A percentile compares a stretch with the other conserved stretches of the same genome.
These are phyloP conservation scores for Rhopilema esculentum DNA, from an alignment of 30 jellyfish, hydroid and myxozoan genomes.

Conservation along the genomic window DNA sequence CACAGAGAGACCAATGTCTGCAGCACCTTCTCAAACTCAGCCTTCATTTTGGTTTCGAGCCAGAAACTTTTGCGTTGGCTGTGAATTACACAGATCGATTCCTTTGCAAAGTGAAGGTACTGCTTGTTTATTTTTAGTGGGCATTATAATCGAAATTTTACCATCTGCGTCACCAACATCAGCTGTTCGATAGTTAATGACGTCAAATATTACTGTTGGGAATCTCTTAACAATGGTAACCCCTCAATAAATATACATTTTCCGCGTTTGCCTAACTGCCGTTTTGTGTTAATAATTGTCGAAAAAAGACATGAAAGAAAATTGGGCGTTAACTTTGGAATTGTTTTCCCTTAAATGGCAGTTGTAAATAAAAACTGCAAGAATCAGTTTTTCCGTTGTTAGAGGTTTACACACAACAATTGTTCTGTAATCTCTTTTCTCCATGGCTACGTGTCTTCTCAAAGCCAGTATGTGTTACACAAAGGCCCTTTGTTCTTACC, in stretches of 20 bases:
- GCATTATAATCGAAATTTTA: background rate
- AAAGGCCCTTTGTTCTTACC: background rate
- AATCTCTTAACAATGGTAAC: no score
- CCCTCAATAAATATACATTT: no score
- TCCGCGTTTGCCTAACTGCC: no score
- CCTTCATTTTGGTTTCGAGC: slow-evolving; percentile 82
- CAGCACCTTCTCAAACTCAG: slow-evolving; percentile 76
- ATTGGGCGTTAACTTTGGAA: no score
- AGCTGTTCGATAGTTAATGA: background rate
- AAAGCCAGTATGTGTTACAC: background rate
- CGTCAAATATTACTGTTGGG: background rate
- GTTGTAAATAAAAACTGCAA: no score
- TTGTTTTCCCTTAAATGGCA: no score
- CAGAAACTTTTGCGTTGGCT: slow-evolving; percentile 82
- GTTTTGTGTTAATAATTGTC: no score
- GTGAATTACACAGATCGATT: slow-evolving; percentile 76
- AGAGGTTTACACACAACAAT: background rate
- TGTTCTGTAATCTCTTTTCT: background rate
- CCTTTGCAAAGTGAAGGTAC: slow-evolving; percentile 76
- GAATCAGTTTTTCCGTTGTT: no score
- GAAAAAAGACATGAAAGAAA: no score
- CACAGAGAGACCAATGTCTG: slow-evolving; percentile 76
- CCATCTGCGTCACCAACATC: background rate
- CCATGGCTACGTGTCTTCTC: background rate
- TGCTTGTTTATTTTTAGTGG: background rate